phyloP scores from a whole-genome alignment of 2,888 invertebrate genomes.

The Drosophila tanythrix region DNA sequence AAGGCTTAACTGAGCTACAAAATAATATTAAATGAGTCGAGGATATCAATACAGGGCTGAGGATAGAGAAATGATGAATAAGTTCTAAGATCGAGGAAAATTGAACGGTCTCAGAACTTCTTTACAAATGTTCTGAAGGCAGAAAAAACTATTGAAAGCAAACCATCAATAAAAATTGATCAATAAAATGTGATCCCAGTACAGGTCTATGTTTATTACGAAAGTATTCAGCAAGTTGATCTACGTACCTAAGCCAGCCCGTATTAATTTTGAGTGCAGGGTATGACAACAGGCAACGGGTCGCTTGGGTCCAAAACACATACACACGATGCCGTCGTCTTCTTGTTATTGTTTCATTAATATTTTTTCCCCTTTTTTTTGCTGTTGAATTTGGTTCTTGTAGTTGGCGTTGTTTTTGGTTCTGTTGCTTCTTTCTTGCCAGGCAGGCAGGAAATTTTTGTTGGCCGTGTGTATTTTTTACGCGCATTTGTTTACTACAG shows the following conservation, averaged over 20 bases:
- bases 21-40: neutral
- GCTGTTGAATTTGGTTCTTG: conserved; percentile 14
- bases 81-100: neutral
- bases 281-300: conserved; percentile 38
- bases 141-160: neutral
- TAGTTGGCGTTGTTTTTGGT: conserved; percentile 21
- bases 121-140: neutral
- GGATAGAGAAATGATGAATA: neutral
- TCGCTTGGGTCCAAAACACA: conserved; percentile 31
- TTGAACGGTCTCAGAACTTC: neutral
- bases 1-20: neutral
- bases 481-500: conserved; percentile 77
- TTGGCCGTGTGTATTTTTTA: conserved; percentile 65
- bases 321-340: conserved; percentile 37
- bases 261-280: conserved; percentile 6
- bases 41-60: neutral
- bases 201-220: neutral
- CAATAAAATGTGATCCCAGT: neutral
- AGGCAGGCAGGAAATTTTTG: conserved; percentile 43
- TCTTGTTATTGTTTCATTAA: conserved; percentile 59
- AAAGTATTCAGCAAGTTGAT: neutral
- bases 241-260: neutral
- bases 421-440: conserved; percentile 25
- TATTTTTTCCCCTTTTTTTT: conserved; percentile 30
- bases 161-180: neutral